Percentiles rank a stretch among this genome's conserved stretches.
These are phyloP conservation scores for Psittacula derbiana DNA, from an alignment of 2,797 vertebrate species.

Conservation along the genomic window DNA sequence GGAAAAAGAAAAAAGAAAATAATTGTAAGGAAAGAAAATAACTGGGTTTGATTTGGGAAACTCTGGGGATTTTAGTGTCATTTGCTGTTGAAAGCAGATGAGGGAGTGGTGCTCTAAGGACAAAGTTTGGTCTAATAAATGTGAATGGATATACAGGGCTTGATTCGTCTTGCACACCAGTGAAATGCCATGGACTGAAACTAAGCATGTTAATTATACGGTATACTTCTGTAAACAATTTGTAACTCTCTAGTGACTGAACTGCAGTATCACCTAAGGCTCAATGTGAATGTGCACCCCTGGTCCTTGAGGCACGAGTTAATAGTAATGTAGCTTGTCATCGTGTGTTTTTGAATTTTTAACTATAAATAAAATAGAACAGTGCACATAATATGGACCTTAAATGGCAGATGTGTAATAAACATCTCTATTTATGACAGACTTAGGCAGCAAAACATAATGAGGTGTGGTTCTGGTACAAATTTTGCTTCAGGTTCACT, in stretches of 20 bases:
- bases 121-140: constrained; percentile 32
- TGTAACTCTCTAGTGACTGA: constrained; percentile 22
- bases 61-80: neutral
- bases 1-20: neutral
- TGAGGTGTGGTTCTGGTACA: constrained; percentile 59
- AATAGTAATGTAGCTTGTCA: constrained; percentile 54
- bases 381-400: neutral
- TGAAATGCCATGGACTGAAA: constrained; percentile 26
- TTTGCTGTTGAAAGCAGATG: constrained; percentile 3
- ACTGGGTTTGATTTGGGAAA: neutral
- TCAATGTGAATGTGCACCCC: neutral
- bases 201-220: constrained; percentile 32
- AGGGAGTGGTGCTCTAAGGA: neutral
- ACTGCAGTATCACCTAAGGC: neutral
- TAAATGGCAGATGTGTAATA: constrained; percentile 60
- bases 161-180: constrained; percentile 45
- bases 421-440: constrained; percentile 67
- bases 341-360: constrained; percentile 43
- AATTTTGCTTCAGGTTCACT: constrained; percentile 65
- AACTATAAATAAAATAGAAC: constrained; percentile 53
- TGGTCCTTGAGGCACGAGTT: constrained; percentile 13
- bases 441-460: constrained; percentile 51
- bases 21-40: neutral
- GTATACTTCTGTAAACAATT: constrained; percentile 32
- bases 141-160: neutral